Evolutionary conservation across 2,113 vertebrate genomes (phyloP), one percentile per base, ranked within the genome.

Genomic region (Lates calcarifer): DNA sequence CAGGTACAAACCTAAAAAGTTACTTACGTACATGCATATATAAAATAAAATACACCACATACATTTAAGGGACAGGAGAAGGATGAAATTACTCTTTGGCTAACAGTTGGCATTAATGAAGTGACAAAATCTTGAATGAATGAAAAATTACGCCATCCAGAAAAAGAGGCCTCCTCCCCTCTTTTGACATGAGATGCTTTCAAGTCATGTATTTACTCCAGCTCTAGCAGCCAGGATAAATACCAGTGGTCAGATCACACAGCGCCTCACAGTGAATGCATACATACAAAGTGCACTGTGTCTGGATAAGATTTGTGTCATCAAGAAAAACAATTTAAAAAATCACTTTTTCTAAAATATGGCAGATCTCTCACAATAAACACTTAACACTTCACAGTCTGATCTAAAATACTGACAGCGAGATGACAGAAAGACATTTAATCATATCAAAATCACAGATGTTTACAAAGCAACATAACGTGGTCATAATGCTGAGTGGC

Each of bases 361-460:
- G 0, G 3, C 37, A 61, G 7, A 65, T 31, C 37, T 31, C 1
- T 65, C 7, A 29, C 18, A 15, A 58, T 17, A 6, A 14, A 26
- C 6, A 20, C 6, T 10, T 17, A 7, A 47, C 13, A 20, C 15
- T 24, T 28, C 4, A 39, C 2, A 18, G 53, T 13, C n/a, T 47
- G 18, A 64, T 17, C 4, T 58, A 60, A 61, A 17, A 58, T 24
- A 33, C 12, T 8, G 8, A 60, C 26, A 35, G 15, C 6, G 4
- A 53, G 49, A n/a, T 26, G n/a, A 78, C 69, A 81, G 35, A 79
- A 68, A 79, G 0, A 78, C 4, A 41, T 24, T 73, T 63, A 78
- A 17, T 89, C 73, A 41, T 31, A 33, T 53, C 29, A 70, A 78
- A 72, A 60, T 87, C 49, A 67, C 35, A 71, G 26, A 56, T 14